Evolutionary conservation across 2,888 invertebrate genomes (phyloP).

Genomic region (Sphinx pinastri): DNA sequence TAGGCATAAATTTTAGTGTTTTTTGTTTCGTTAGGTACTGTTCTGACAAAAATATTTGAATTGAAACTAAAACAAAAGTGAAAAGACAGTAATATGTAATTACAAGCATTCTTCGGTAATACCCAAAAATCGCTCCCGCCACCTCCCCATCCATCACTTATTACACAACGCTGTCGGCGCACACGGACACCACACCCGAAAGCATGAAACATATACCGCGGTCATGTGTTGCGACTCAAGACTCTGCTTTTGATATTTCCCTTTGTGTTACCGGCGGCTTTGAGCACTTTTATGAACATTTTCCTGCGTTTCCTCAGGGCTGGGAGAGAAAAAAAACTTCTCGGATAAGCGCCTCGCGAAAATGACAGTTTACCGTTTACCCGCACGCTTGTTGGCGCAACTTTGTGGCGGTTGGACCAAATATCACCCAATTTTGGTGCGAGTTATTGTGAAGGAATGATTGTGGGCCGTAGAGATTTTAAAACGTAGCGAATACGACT

Average conservation of each 20-base stretch:
- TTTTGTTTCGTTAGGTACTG: neutral
- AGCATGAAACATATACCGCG: constrained; percentile 38
- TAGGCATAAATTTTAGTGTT: too few relatives aligned
- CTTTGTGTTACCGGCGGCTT: constrained; percentile 33
- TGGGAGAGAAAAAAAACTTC: neutral
- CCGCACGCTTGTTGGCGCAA: neutral
- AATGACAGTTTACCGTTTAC: constrained; percentile 4
- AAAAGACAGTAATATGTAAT: too few relatives aligned
- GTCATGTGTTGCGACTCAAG: constrained; percentile 44
- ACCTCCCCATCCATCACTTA: neutral
- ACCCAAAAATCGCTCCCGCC: neutral
- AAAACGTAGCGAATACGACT: too few relatives aligned
- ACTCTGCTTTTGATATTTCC: constrained; percentile 45
- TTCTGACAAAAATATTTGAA: too few relatives aligned
- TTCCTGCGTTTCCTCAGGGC: constrained; percentile 16
- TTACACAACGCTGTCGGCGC: constrained; percentile 16
- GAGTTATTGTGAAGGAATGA: neutral
- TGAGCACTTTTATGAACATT: constrained; percentile 25
- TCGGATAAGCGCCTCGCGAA: neutral
- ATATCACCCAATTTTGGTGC: neutral
- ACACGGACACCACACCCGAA: constrained; percentile 26
- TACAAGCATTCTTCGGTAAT: neutral
- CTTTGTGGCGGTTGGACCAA: neutral
- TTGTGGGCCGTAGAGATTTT: neutral
- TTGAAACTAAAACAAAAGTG: too few relatives aligned